phyloP scores from a whole-genome alignment of 2,888 invertebrate genomes.

The Sabatieria punctata region DNA sequence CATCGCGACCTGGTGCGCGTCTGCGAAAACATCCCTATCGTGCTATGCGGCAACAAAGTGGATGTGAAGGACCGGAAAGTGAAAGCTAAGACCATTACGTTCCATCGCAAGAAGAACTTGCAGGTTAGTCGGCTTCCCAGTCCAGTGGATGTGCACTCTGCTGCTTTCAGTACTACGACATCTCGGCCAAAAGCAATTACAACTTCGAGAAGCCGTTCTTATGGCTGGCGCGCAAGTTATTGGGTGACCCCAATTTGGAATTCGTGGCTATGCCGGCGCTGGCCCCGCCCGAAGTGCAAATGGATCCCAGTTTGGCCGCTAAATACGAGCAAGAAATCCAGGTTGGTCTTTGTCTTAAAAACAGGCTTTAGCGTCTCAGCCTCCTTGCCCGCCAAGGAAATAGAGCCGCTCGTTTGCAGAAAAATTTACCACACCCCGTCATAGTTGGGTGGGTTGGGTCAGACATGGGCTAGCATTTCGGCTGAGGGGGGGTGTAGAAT shows the following conservation, averaged over 20 bases:
- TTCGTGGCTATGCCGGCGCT: constrained; percentile 98
- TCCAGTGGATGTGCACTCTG: constrained; percentile 5
- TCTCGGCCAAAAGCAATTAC: constrained; percentile 98
- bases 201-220: constrained; percentile 99
- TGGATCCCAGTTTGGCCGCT: constrained; percentile 92
- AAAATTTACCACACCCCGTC: no score
- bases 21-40: constrained; percentile 98
- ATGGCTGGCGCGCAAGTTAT: constrained; percentile 91
- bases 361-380: no score
- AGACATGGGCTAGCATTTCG: no score
- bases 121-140: no score
- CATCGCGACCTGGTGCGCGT: constrained; percentile 95
- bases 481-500: no score
- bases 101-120: constrained; percentile 96
- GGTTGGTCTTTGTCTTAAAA: no score
- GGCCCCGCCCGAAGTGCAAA: constrained; percentile 89
- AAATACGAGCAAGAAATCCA: constrained; percentile 91
- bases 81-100: constrained; percentile 96
- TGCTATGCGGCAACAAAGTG: constrained; percentile 98
- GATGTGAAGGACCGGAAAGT: constrained; percentile 99
- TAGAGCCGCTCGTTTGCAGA: no score
- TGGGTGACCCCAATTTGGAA: constrained; percentile 95
- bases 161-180: constrained; percentile 97
- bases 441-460: no score
- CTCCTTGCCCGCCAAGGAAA: no score